Base-by-base conservation (phyloP, 1,140 invertebrate species). In the Papilio xuthus region DNA sequence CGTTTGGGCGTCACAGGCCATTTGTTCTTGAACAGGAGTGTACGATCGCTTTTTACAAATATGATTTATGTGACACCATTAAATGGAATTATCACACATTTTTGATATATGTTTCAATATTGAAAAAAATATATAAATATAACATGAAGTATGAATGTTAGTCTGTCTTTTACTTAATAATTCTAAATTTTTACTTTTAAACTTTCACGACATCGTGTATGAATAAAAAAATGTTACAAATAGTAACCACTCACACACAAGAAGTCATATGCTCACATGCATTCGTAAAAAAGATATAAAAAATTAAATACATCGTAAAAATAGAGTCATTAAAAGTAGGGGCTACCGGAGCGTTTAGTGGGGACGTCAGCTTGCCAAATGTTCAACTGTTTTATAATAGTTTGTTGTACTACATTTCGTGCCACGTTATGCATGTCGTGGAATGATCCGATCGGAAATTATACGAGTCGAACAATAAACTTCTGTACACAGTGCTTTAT, bases 381-480 rank as follows among this genome's bases (percentile, higher is more conserved):
- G 77, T 67, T 74, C 37, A 78, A 56, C 63, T 81, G 78, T 83
- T 82, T 82, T 63, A 60, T 74, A 74, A 79, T 37, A 37, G 70
- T 44, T 47, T 80, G 84, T 82, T 86, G 86, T 87, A 67, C 56
- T 74, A 78, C 74, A 83, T 87, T 86, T 79, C 89, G 85, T 90
- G 90, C 84, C 83, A 60, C 80, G 73, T 84, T 84, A 88, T 84
- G 83, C 86, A 83, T 87, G 88, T 91, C 88, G 82, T 85, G 85
- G 83, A 82, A 71, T 73, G 79, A 86, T 86, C 81, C 82, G 89
- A 92, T 90, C 87, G 88, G 88, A 89, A 89, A 88, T 90, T 88
- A 90, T 91, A 90, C 86, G 87, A 90, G 81, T 77, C 80, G 84
- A 88, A 88, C 92, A 89, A 91, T 89, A 92, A 92, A 92, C 85